phyloP scores from a whole-genome alignment of 1,140 invertebrate genomes.

The Brachionus koreanus region DNA sequence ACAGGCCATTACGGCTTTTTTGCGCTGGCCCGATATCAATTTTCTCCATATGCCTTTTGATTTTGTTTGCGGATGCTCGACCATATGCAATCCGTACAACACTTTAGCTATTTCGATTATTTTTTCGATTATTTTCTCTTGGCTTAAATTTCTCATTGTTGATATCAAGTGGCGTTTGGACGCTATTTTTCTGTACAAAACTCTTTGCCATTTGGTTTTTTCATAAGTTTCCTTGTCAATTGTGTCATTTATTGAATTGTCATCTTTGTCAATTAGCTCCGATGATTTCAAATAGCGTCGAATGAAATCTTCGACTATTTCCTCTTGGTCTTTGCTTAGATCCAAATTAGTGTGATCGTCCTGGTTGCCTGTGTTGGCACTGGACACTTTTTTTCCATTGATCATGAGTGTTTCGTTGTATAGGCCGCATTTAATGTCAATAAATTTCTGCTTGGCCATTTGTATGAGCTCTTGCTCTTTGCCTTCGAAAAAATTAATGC shows the following conservation, averaged over 20 bases:
- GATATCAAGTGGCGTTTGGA: constrained; percentile 62
- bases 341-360: constrained; percentile 40
- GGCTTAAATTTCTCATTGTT: constrained; percentile 62
- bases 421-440: constrained; percentile 65
- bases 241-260: background rate
- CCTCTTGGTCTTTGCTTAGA: constrained; percentile 79
- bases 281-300: constrained; percentile 62
- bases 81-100: constrained; percentile 93
- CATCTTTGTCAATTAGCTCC: background rate
- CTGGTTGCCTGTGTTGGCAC: background rate
- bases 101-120: constrained; percentile 99
- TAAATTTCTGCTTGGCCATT: constrained; percentile 92
- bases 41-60: constrained; percentile 91
- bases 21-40: constrained; percentile 93
- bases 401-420: background rate
- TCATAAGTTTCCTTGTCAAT: constrained; percentile 29
- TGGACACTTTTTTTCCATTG: background rate
- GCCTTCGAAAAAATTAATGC: constrained; percentile 96
- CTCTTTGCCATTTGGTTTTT: constrained; percentile 80
- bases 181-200: constrained; percentile 92
- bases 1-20: constrained; percentile 97
- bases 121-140: constrained; percentile 81
- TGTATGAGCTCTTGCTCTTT: constrained; percentile 96
- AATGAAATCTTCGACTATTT: constrained; percentile 90
- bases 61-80: constrained; percentile 95